Evolutionary conservation across 2,113 vertebrate species (phyloP), one percentile per base, ranked within the genome.

Genomic region (western clawed frog (Xenopus tropicalis)): DNA sequence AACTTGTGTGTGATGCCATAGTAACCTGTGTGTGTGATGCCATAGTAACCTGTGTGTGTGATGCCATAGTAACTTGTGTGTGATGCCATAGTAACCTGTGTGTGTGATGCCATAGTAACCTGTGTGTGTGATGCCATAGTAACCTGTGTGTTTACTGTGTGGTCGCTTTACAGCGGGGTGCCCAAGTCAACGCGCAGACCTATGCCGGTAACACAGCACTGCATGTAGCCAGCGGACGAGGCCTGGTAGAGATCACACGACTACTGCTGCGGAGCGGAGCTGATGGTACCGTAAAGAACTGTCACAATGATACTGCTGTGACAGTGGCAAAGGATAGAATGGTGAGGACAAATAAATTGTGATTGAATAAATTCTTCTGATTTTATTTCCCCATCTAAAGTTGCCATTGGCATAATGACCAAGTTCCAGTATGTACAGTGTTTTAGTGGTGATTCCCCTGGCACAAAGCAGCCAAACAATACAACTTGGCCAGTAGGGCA

Each of bases 131-230:
- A 7, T 16, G 11, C 24, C 9, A 19, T n/a, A 24, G 14, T 61
- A 37, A 61, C n/a, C 11, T 69, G 6, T 73, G 17, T 14, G 29
- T 37, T 37, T 37, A 37, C 1, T 69, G 1, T 48, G 14, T 48
- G 46, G 7, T 68, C 48, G 1, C 14, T 54, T 68, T 19, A 37
- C 85, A 96, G 95, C 89, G 82, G 17, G 87, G 91, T n/a, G 93
- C 93, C 75, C 90, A 93, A 74, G 92, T 96, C 64, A 95, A 96
- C 54, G 84, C 88, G 0, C 93, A 94, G 83, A 94, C 94, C 3
- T 96, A 95, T 78, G 93, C 93, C 0, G 92, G 93, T 46, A 96
- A 93, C 86, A 95, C 94, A 0, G 94, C 95, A 0, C 85, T 96
- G 69, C 95, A 96, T 71, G 87, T 87, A 0, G 93, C 94, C 4